phyloP scores from a whole-genome alignment of 2,113 vertebrate species.

The Epinephelus cyanopodus region DNA sequence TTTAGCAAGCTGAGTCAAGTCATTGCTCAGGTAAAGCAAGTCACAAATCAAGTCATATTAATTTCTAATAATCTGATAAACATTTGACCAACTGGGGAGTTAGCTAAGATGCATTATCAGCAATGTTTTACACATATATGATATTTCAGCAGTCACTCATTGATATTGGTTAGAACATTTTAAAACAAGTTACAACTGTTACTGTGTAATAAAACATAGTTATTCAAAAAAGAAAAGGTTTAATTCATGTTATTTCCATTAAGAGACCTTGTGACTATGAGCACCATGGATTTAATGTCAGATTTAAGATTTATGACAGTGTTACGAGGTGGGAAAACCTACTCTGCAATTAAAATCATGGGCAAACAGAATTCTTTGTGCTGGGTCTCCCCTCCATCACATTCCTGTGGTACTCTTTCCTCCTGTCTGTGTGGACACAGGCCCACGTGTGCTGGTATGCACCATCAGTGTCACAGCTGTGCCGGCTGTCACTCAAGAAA shows the following conservation, averaged over 20 bases:
- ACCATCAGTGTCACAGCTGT: slow-evolving; percentile 67
- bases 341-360: slow-evolving; percentile 43
- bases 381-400: slow-evolving; percentile 7
- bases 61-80: too few species aligned
- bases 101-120: too few species aligned
- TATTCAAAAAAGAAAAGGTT: background rate
- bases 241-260: background rate
- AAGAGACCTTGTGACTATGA: slow-evolving; percentile 16
- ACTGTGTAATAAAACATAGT: slow-evolving; percentile 4
- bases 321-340: slow-evolving; percentile 37
- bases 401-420: slow-evolving; percentile 51
- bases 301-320: slow-evolving; percentile 19
- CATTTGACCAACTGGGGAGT: too few species aligned
- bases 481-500: slow-evolving; percentile 66
- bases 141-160: background rate
- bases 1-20: too few species aligned
- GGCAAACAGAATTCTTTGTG: slow-evolving; percentile 34
- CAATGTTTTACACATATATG: background rate
- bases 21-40: too few species aligned
- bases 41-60: too few species aligned
- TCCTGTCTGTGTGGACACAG: slow-evolving; percentile 40
- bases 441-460: slow-evolving; percentile 54
- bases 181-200: background rate
- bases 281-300: background rate
- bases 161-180: background rate